These are phyloP conservation scores for Etheostoma spectabile DNA, from an alignment of 2,113 vertebrate species.

Conservation along the genomic window DNA sequence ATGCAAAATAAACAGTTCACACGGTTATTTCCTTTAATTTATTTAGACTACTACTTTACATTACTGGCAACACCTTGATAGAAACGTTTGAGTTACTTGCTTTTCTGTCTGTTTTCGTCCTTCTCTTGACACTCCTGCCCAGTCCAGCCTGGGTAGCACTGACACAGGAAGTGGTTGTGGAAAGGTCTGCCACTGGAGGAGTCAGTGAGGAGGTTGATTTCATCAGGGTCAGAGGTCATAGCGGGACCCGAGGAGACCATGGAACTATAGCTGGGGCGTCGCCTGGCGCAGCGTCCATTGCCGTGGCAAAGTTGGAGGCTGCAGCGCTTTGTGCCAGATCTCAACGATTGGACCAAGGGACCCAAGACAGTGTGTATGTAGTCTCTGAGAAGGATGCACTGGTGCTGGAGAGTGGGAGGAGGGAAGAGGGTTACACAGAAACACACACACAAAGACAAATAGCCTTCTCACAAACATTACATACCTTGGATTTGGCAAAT, in stretches of 20 bases:
- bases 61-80: neutral
- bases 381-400: constrained; percentile 85
- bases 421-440: neutral
- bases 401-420: constrained; percentile 73
- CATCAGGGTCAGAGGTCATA: neutral
- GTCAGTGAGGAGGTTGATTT: neutral
- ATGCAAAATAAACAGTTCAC: neutral
- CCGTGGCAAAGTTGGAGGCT: constrained; percentile 81
- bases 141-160: constrained; percentile 87
- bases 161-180: constrained; percentile 81
- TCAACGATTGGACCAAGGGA: constrained; percentile 85
- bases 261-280: constrained; percentile 63
- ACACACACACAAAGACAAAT: neutral
- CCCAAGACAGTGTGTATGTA: constrained; percentile 86
- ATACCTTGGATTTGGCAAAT: constrained; percentile 79
- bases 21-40: neutral
- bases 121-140: constrained; percentile 78
- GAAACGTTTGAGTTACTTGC: neutral
- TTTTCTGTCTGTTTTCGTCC: neutral
- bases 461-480: neutral
- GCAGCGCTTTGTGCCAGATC: constrained; percentile 80
- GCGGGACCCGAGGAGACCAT: constrained; percentile 60
- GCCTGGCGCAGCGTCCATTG: constrained; percentile 86
- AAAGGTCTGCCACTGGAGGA: constrained; percentile 17
- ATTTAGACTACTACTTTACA: neutral